Evolutionary conservation across 2,797 vertebrate species (phyloP).

Genomic region (Lycodopsis pacificus): DNA sequence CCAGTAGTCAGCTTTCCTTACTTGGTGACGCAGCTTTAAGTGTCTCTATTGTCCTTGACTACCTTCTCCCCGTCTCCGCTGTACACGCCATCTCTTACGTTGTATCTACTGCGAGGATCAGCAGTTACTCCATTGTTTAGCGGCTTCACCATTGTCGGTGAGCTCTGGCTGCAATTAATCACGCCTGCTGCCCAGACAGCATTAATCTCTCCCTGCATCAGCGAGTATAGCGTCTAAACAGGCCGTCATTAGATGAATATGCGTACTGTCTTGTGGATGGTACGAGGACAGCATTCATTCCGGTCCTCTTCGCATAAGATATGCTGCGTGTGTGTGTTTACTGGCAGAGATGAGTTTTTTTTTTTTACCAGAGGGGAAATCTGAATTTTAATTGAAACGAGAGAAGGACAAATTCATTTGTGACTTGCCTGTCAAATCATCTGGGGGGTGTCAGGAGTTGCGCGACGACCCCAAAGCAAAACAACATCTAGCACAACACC

Average conservation of each 20-base stretch:
- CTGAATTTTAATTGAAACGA: constrained; percentile 58
- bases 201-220: constrained; percentile 73
- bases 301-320: constrained; percentile 32
- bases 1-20: constrained; percentile 32
- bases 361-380: constrained; percentile 52
- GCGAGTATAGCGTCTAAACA: constrained; percentile 57
- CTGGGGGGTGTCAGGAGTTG: constrained; percentile 42
- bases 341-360: constrained; percentile 21
- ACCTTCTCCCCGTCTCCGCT: constrained; percentile 37
- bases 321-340: constrained; percentile 32
- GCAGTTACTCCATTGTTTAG: constrained; percentile 66
- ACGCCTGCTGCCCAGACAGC: constrained; percentile 64
- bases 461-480: constrained; percentile 36
- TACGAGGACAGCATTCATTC: constrained; percentile 47
- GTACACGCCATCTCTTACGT: constrained; percentile 49
- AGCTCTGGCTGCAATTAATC: constrained; percentile 74
- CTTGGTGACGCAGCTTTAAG: constrained; percentile 44
- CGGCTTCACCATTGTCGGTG: constrained; percentile 43
- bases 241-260: constrained; percentile 65
- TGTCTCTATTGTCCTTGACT: constrained; percentile 66
- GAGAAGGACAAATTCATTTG: constrained; percentile 63
- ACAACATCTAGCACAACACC: neutral
- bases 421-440: constrained; percentile 58
- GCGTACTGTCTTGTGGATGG: constrained; percentile 51
- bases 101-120: constrained; percentile 70